Evolutionary conservation across 1,140 invertebrate genomes (phyloP), one percentile per base, ranked within the genome.

Genomic region (Pseudomyrmex gracilis): DNA sequence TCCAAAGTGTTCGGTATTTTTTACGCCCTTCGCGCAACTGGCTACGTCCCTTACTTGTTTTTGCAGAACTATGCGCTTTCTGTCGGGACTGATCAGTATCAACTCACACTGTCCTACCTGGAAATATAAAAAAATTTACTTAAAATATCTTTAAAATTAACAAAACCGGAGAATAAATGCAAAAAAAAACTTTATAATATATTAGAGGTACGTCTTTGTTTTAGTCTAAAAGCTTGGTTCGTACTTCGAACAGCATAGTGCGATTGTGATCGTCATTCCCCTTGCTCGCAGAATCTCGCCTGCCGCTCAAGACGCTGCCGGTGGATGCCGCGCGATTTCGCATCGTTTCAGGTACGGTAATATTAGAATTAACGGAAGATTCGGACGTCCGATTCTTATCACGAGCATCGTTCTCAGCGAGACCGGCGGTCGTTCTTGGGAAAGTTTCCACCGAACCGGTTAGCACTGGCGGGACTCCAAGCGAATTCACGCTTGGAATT

Each of bases 241-340:
- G 94, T 89, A 98, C 97, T 92, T 98, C 97, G 91, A 97, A 97
- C 10, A 99, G 95, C 98, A 99, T 99, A 1, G 98, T 99, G 24
- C 98, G 95, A 95, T 99, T 99, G 85, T 97, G 96, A 73, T 98
- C 97, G 10, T 96, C 95, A 17, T 85, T 90, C 45, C 85, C 88
- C 82, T 90, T 93, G 1, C 67, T 43, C 3, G 86, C 24, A 0
- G 94, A 94, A 85, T 93, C 93, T 34, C 93, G 90, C n/a, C 94
- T 91, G 9, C 90, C 12, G 9, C 84, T 90, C 58, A 93, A 82
- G 2, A 93, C 93, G 70, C 93, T 94, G 12, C 95, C 94, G 0
- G 93, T 95, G 5, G 95, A 95, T 10, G 94, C 93, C 0, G 95
- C 95, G 5, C 95, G 85, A 80, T 91, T 94, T 73, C 95, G 91